Evolutionary conservation across 2,888 invertebrate genomes (phyloP), one percentile per base, ranked within the genome.

Genomic region (Chloromyia formosa): DNA sequence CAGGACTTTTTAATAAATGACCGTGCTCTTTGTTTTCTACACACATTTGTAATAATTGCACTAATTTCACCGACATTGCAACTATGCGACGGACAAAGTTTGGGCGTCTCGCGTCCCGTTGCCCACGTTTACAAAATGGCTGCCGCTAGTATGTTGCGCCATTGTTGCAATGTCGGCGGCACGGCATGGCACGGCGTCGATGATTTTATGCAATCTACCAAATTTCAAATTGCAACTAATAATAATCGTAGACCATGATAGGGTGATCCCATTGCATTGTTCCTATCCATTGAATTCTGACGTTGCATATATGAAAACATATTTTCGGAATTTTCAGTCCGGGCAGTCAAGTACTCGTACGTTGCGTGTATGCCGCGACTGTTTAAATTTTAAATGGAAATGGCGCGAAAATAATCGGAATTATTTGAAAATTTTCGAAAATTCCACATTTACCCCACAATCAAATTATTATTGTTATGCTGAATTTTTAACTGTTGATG

Each of bases 191-290:
- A 7, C 27, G 27, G 27, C 7, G 27, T n/a, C 49, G 3, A 45
- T 66, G 66, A 16, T 14, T 49, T 49, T 49, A 49, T 66, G 49
- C 66, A 49, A 22, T 66, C 66, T 66, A 22, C 66, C 66, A 49
- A 66, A 66, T 35, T 66, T 66, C 66, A 66, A 66, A 66, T 66
- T 66, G 27, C 66, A 66, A 35, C 49, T 66, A 66, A 66, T 66
- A 66, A 66, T 66, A 42, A 35, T 35, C 27, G 27, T 35, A 2
- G 27, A 35, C 27, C 27, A 35, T 7, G 27, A 66, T 42, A 49
- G 10, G 61, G 49, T 12, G 49, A 49, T 49, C 49, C 49, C 1
- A n/a, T n/a, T 49, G 16, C 49, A 35, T 35, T 35, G 27, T 49
- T n/a, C 49, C 49, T n/a, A 12, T 12, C 49, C 49, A 49, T 49